Base-by-base conservation (phyloP, 2,113 vertebrate species). In the Leuciscus idus region DNA sequence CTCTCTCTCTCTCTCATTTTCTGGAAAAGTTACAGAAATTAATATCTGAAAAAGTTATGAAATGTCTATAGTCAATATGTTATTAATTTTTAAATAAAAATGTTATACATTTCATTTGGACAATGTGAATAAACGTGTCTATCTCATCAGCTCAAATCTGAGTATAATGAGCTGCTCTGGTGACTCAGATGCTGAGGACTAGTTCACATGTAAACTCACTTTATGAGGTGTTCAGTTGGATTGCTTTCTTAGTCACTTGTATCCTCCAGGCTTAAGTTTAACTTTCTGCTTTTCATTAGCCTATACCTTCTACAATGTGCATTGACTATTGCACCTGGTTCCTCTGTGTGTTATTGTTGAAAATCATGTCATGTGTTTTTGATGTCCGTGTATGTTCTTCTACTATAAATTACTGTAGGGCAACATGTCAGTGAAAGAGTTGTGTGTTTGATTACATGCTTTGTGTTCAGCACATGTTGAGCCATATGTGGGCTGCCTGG, bases 161-260 rank as follows among this genome's bases (percentile, higher is more conserved):
- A 77, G 33, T 17, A 46, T 12, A 80, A 43, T 64, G n/a, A 81
- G 39, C 57, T 11, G 30, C 61, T 66, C 7, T 48, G 64, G 61
- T 50, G 79, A 81, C 39, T 81, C 79, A 81, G 61, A 64, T 28
- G 10, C 28, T 70, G 28, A 81, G n/a, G 28, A 70, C 43, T 52
- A 48, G 59, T 81, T 70, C 80, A 82, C 80, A 52, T 33, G 46
- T 70, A 82, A 66, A 68, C 43, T 82, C 26, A 70, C 26, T 82
- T 70, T 33, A 82, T 70, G 81, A 68, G 80, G 43, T 82, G 62
- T 52, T 82, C 10, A 2, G 64, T 23, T 19, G 11, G 6, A 8
- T 10, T 77, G 26, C 61, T 46, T n/a, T 46, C 79, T 64, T 82
- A 70, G 64, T 82, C 61, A 48, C 19, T 52, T 66, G 15, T 48